Evolutionary conservation across 2,797 vertebrate species (phyloP).

Genomic region (Spheniscus humboldti): DNA sequence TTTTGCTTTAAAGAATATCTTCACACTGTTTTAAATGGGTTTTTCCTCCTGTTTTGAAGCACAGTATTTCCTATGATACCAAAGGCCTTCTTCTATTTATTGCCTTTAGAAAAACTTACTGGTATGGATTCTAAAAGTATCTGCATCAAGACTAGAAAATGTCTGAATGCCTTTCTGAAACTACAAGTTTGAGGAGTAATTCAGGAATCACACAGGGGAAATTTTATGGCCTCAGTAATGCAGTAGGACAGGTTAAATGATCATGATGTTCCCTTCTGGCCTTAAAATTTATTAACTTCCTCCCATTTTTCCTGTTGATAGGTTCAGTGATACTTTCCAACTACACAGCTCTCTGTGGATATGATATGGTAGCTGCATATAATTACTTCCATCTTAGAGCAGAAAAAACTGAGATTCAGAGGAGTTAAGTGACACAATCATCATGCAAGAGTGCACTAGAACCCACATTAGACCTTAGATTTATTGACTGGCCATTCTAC

Average conservation of each 20-base stretch:
- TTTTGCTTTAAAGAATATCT: not conserved
- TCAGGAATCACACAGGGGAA: constrained; percentile 1
- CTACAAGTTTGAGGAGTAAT: constrained; percentile 15
- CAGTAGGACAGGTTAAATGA: constrained; percentile 39
- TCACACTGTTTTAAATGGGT: not conserved
- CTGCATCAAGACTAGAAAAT: not conserved
- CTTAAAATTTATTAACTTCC: constrained; percentile 51
- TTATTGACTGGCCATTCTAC: not conserved
- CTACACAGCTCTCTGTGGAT: not conserved
- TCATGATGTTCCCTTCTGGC: constrained; percentile 44
- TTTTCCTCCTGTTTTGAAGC: constrained; percentile 16
- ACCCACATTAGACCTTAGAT: not conserved
- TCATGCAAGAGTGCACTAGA: constrained; percentile 9
- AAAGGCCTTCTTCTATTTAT: constrained; percentile 23
- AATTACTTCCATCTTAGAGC: constrained; percentile 39
- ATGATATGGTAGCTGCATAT: constrained; percentile 39
- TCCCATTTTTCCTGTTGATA: constrained; percentile 47
- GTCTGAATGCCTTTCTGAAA: constrained; percentile 2
- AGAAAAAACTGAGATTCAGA: not conserved
- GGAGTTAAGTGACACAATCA: constrained; percentile 24
- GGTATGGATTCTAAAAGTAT: not conserved
- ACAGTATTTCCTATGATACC: not conserved
- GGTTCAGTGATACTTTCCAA: constrained; percentile 9
- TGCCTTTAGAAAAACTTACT: constrained; percentile 3
- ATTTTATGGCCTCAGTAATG: constrained; percentile 33